Conservation (phyloP, 2,888 invertebrate genomes). For the Ophion costatus region DNA sequence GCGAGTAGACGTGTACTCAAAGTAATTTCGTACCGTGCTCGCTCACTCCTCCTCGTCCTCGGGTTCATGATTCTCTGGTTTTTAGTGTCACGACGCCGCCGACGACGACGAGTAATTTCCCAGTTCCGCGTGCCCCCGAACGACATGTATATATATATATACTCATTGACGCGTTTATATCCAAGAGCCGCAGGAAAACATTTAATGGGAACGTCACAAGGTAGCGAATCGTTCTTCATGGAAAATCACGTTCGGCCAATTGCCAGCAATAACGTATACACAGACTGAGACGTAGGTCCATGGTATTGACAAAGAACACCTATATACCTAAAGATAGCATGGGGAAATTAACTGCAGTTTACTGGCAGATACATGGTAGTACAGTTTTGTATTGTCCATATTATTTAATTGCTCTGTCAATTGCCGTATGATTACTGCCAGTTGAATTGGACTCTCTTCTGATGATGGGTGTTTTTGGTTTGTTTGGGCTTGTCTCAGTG, state of each 20-base stretch:
- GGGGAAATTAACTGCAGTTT: background rate
- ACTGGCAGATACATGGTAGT: background rate
- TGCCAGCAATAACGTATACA: slow-evolving; percentile 2
- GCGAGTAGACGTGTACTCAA: slow-evolving; percentile 4
- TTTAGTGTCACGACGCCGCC: slow-evolving; percentile 23
- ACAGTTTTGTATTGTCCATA: background rate
- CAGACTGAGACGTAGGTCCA: background rate
- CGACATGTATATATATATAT: slow-evolving; percentile 3
- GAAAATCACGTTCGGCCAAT: slow-evolving; percentile 35
- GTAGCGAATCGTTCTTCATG: slow-evolving; percentile 48
- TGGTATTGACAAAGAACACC: background rate
- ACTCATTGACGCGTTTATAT: slow-evolving; percentile 7
- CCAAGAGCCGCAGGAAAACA: slow-evolving; percentile 7
- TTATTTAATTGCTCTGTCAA: background rate
- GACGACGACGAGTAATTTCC: slow-evolving; percentile 30
- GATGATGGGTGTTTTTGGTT: background rate
- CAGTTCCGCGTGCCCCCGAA: slow-evolving; percentile 20
- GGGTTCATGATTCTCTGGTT: slow-evolving; percentile 36
- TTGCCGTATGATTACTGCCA: background rate
- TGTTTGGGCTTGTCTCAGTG: background rate
- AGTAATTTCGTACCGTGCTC: slow-evolving; percentile 34
- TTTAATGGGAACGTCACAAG: slow-evolving; percentile 46
- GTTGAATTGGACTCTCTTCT: background rate
- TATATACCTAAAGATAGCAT: background rate
- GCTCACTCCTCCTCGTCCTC: slow-evolving; percentile 2